Evolutionary conservation across 2,888 invertebrate genomes (phyloP).

Genomic region (Macrosoma leucophasiata): DNA sequence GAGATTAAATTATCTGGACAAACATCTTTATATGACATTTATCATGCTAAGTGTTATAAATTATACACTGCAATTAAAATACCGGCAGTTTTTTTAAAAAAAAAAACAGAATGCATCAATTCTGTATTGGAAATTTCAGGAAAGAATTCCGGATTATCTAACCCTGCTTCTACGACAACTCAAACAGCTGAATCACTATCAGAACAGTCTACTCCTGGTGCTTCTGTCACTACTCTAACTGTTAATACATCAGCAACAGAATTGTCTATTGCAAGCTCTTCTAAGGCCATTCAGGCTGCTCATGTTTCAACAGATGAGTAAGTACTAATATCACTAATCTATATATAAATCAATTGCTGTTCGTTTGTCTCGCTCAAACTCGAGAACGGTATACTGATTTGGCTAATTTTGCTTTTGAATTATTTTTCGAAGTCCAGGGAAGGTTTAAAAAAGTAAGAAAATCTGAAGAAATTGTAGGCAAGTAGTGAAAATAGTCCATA

Average conservation of each 20-base stretch:
- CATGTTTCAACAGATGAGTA: conserved; percentile 23
- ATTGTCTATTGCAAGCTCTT: conserved; percentile 17
- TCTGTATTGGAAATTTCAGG: conserved; percentile 22
- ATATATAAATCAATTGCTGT: no score
- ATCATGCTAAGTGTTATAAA: conserved; percentile 28
- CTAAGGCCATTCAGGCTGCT: conserved; percentile 17
- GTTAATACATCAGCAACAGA: conserved; percentile 18
- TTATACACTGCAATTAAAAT: conserved; percentile 25
- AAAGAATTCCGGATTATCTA: conserved; percentile 22
- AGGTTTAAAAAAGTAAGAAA: no score
- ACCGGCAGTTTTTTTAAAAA: conserved; percentile 21
- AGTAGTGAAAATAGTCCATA: no score
- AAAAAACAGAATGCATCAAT: conserved; percentile 21
- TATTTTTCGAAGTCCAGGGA: no score
- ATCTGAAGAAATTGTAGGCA: no score
- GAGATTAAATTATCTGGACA: no score
- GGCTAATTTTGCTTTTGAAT: no score
- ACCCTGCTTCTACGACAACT: conserved; percentile 19
- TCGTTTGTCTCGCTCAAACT: no score
- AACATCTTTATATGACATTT: conserved; percentile 23
- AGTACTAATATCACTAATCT: conserved; percentile 23
- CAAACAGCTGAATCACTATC: conserved; percentile 17
- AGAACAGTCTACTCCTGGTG: no score
- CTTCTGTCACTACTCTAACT: conserved; percentile 18
- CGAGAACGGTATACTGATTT: no score